These are phyloP conservation scores for Drosophila varians DNA, from an alignment of 1,140 invertebrate species.

Conservation along the genomic window DNA sequence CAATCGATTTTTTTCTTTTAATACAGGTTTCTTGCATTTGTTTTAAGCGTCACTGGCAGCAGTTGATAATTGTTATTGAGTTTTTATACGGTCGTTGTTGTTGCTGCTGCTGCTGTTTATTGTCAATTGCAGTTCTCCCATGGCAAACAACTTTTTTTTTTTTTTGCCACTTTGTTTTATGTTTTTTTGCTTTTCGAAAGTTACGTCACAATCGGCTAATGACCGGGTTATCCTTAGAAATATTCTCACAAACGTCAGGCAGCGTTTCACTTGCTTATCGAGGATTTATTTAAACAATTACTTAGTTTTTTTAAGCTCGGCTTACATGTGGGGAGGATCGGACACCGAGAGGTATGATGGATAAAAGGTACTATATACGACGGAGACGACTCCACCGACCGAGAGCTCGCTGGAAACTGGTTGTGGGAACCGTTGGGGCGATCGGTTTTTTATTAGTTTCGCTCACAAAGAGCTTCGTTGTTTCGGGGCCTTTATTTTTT, in stretches of 20 bases:
- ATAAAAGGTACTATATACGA: not conserved
- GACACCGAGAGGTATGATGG: not conserved
- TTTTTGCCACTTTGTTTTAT: constrained; percentile 40
- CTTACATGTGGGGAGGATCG: constrained; percentile 23
- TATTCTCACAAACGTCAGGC: not conserved
- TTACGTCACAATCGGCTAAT: constrained; percentile 17
- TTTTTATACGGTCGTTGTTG: constrained; percentile 48
- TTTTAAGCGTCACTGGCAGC: constrained; percentile 44
- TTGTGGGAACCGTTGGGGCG: constrained; percentile 71
- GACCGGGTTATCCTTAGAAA: constrained; percentile 10
- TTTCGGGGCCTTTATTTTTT: constrained; percentile 25
- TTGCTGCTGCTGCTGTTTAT: constrained; percentile 27
- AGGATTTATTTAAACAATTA: not conserved
- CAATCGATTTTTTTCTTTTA: constrained; percentile 23
- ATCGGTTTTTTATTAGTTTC: constrained; percentile 81
- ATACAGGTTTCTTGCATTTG: constrained; percentile 48
- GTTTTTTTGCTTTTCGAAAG: constrained; percentile 12
- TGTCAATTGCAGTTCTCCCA: constrained; percentile 60
- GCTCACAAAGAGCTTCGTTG: constrained; percentile 77
- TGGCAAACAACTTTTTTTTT: constrained; percentile 71
- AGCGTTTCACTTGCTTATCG: not conserved
- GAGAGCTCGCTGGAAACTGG: constrained; percentile 64
- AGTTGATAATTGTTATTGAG: constrained; percentile 68
- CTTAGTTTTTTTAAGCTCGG: constrained; percentile 3
- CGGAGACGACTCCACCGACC: constrained; percentile 53